These are phyloP conservation scores for Drosophila mimetica DNA, from an alignment of 2,888 invertebrate species.

Conservation along the genomic window DNA sequence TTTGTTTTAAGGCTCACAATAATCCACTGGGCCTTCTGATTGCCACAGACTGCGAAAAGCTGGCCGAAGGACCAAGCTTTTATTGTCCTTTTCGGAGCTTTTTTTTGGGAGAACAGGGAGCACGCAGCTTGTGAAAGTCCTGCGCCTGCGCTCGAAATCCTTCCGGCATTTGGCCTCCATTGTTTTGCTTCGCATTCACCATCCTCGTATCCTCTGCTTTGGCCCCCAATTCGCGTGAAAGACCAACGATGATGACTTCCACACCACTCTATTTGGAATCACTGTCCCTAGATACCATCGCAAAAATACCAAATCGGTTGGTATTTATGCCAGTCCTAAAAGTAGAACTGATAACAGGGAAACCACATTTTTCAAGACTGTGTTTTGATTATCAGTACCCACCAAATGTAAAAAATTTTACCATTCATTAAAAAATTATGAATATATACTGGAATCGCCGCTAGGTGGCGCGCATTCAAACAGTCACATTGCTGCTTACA, in stretches of 20 bases:
- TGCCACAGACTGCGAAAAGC: constrained; percentile 66
- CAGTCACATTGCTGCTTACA: too few relatives aligned
- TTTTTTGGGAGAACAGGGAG: not conserved
- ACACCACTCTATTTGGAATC: too few relatives aligned
- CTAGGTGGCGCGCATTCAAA: too few relatives aligned
- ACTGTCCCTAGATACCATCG: not conserved
- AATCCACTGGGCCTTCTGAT: constrained; percentile 34
- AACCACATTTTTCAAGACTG: too few relatives aligned
- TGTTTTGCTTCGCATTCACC: constrained; percentile 57
- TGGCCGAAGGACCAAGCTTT: constrained; percentile 59
- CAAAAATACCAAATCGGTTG: not conserved
- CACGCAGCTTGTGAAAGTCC: constrained; percentile 36
- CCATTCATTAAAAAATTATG: too few relatives aligned
- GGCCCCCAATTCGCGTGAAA: constrained; percentile 58
- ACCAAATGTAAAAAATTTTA: too few relatives aligned
- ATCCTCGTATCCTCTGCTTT: constrained; percentile 53
- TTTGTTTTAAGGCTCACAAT: constrained; percentile 7
- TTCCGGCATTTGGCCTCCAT: constrained; percentile 65
- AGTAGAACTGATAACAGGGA: too few relatives aligned
- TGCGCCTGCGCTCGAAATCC: constrained; percentile 54
- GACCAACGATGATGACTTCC: not conserved
- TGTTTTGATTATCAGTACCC: too few relatives aligned
- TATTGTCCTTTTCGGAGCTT: constrained; percentile 57
- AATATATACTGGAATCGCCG: too few relatives aligned
- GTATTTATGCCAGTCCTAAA: too few relatives aligned